These are phyloP conservation scores for Heliocidaris tuberculata DNA, from an alignment of 35 echinoderm and acorn worm genomes.

Conservation along the genomic window DNA sequence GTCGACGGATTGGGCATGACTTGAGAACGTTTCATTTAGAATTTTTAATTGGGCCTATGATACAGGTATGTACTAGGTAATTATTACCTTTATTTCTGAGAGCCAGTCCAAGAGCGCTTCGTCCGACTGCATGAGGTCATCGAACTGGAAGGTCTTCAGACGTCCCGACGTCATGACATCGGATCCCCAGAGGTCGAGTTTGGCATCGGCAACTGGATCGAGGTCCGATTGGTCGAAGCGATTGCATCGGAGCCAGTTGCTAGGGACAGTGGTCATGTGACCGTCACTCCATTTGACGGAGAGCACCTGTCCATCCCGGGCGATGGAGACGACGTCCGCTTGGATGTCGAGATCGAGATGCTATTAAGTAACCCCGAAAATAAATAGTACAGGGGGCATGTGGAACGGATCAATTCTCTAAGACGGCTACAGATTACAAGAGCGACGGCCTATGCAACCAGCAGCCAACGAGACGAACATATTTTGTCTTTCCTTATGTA, in stretches of 20 bases:
- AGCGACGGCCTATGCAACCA: too few species aligned
- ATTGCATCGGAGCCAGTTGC: conserved; percentile 38
- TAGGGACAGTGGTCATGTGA: conserved; percentile 4
- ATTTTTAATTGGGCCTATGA: too few species aligned
- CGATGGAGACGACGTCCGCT: not conserved
- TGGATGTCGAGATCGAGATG: conserved; percentile 14
- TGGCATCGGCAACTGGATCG: not conserved
- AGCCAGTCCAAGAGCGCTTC: conserved; percentile 32
- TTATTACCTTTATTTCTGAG: not conserved
- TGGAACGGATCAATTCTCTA: too few species aligned
- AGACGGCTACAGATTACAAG: too few species aligned
- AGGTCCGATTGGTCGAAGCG: conserved; percentile 14
- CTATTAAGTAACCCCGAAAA: not conserved
- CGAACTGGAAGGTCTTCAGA: not conserved
- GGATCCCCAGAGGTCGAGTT: conserved; percentile 22
- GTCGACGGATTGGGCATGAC: too few species aligned
- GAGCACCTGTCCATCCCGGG: not conserved
- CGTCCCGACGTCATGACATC: conserved; percentile 6
- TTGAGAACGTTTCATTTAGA: too few species aligned
- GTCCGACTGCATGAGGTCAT: conserved; percentile 7
- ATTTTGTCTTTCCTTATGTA: too few species aligned
- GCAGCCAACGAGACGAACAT: too few species aligned
- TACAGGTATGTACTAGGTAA: not conserved
- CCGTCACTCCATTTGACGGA: conserved; percentile 19
- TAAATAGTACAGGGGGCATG: too few species aligned